These are phyloP conservation scores for Catalaphyllia jardinei DNA, from an alignment of 64 coral and sea anemone genomes.

Conservation along the genomic window DNA sequence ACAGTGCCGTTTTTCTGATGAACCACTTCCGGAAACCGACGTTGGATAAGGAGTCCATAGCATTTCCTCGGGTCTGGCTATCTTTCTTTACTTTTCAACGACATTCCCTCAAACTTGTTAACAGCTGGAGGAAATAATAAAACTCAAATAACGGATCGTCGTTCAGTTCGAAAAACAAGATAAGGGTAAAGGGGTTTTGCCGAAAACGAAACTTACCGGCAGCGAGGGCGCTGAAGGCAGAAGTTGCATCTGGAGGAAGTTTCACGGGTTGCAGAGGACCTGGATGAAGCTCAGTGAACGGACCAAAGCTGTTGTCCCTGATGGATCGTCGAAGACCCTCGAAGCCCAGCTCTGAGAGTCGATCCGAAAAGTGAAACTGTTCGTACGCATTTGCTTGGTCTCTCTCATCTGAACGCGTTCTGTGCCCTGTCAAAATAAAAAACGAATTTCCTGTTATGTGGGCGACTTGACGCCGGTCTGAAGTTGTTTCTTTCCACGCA, in stretches of 20 bases:
- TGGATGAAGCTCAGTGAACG: constrained; percentile 87
- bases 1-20: neutral
- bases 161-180: neutral
- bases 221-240: constrained; percentile 82
- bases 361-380: constrained; percentile 94
- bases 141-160: neutral
- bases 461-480: constrained; percentile 16
- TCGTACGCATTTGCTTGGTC: constrained; percentile 90
- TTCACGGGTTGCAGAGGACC: constrained; percentile 72
- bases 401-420: constrained; percentile 91
- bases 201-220: constrained; percentile 11
- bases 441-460: constrained; percentile 40
- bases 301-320: constrained; percentile 66
- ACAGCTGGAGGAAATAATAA: neutral
- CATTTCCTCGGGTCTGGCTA: neutral
- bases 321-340: constrained; percentile 76
- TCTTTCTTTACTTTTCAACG: neutral
- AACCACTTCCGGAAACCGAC: constrained; percentile 28
- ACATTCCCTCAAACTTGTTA: neutral
- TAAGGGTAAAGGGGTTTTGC: neutral
- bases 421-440: constrained; percentile 88
- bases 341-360: constrained; percentile 80
- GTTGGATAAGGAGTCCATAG: neutral
- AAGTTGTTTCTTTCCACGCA: neutral
- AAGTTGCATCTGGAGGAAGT: constrained; percentile 69